Percentiles rank a stretch among this genome's conserved stretches.
phyloP scores from a whole-genome alignment of 2,888 invertebrate genomes.

The Eupithecia abbreviata region DNA sequence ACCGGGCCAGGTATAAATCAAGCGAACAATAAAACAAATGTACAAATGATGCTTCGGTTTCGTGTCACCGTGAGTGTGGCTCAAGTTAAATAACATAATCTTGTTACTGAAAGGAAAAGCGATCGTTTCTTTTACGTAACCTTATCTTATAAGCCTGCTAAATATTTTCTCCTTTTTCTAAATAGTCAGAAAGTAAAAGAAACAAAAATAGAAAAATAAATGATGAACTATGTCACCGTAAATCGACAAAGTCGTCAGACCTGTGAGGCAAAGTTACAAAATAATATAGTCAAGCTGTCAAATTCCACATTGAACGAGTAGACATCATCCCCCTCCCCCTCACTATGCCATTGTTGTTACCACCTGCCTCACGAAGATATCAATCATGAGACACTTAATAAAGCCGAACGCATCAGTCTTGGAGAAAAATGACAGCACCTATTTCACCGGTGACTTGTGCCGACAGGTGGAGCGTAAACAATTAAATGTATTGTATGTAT shows the following conservation, averaged over 20 bases:
- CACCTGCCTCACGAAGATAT: constrained; percentile 70
- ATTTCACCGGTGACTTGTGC: constrained; percentile 39
- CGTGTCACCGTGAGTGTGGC: constrained; percentile 17
- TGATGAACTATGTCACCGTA: not conserved
- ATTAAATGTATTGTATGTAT: constrained; percentile 37
- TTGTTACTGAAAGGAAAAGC: not conserved
- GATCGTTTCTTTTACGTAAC: not conserved
- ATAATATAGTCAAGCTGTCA: constrained; percentile 33
- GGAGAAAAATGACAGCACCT: constrained; percentile 45
- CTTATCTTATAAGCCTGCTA: not conserved
- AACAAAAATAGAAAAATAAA: not conserved
- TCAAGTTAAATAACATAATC: not conserved
- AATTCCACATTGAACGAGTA: constrained; percentile 21
- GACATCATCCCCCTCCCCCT: constrained; percentile 32
- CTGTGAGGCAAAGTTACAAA: constrained; percentile 17
- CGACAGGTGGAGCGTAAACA: constrained; percentile 35
- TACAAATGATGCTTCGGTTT: constrained; percentile 70
- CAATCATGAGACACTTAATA: constrained; percentile 80
- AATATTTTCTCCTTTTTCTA: not conserved
- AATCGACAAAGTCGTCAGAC: constrained; percentile 11
- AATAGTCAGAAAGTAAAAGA: not conserved
- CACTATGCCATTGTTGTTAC: constrained; percentile 48
- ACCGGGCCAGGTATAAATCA: constrained; percentile 81
- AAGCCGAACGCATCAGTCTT: constrained; percentile 58
- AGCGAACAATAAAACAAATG: constrained; percentile 78